phyloP scores from a whole-genome alignment of 2,797 vertebrate genomes.

The Scolopax bukidnonensis region DNA sequence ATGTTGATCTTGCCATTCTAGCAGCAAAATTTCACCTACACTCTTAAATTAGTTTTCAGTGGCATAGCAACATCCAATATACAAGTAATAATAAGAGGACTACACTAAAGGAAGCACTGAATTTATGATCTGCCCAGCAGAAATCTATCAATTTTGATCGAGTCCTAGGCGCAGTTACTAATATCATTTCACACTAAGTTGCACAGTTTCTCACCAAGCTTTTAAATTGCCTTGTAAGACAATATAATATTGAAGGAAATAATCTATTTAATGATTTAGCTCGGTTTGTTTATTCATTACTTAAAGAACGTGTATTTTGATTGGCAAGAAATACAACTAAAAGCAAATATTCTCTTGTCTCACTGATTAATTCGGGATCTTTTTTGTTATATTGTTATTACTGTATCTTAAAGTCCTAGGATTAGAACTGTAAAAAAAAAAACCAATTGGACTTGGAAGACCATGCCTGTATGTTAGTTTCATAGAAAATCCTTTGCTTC shows the following conservation, averaged over 20 bases:
- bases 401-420: neutral
- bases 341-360: neutral
- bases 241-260: conserved; percentile 14
- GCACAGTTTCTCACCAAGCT: conserved; percentile 26
- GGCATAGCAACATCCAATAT: neutral
- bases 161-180: conserved; percentile 16
- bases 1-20: neutral
- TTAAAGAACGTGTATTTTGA: neutral
- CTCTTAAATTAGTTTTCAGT: conserved; percentile 28
- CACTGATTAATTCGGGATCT: neutral
- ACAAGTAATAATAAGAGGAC: conserved; percentile 15
- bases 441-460: neutral
- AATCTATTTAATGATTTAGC: too few relatives aligned
- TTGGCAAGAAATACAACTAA: neutral
- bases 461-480: rapidly evolving
- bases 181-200: conserved; percentile 59
- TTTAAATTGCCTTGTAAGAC: neutral
- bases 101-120: neutral
- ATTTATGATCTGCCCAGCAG: conserved; percentile 8
- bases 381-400: neutral
- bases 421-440: neutral
- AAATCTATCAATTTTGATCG: conserved; percentile 13
- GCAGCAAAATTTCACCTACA: neutral
- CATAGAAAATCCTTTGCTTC: neutral
- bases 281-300: neutral